Evolutionary conservation across 2,888 invertebrate species (phyloP).

Genomic region (Ptilodon capucinus): DNA sequence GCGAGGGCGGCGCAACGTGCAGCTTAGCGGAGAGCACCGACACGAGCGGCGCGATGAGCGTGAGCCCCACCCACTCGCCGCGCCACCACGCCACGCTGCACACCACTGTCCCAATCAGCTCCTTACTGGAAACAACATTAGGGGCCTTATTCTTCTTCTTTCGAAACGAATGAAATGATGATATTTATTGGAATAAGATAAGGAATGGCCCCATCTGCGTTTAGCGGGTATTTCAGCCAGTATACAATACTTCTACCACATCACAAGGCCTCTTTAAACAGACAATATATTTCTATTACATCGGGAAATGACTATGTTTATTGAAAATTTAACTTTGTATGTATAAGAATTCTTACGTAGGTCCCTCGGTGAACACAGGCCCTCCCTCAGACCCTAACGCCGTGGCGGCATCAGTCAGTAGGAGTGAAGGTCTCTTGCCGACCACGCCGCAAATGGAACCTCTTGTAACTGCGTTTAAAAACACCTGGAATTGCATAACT

Average conservation of each 20-base stretch:
- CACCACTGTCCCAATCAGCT: conserved; percentile 79
- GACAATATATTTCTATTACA: too few relatives aligned
- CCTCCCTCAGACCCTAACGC: conserved; percentile 84
- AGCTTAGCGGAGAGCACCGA: conserved; percentile 71
- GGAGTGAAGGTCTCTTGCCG: conserved; percentile 74
- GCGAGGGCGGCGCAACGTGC: conserved; percentile 52
- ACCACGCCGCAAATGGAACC: conserved; percentile 83
- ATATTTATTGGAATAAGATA: too few relatives aligned
- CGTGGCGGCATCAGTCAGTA: conserved; percentile 83
- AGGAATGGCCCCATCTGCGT: too few relatives aligned
- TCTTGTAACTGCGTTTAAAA: conserved; percentile 80
- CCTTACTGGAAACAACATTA: conserved; percentile 41
- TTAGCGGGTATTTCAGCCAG: too few relatives aligned
- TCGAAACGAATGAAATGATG: too few relatives aligned
- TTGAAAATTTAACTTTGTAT: too few relatives aligned
- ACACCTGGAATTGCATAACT: conserved; percentile 54
- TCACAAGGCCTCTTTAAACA: too few relatives aligned
- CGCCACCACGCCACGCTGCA: conserved; percentile 84
- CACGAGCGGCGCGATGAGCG: conserved; percentile 79
- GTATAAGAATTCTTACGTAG: conserved; percentile 47
- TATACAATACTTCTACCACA: too few relatives aligned
- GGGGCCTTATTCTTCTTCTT: not conserved
- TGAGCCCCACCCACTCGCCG: conserved; percentile 85
- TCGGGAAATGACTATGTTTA: too few relatives aligned
- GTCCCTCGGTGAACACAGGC: conserved; percentile 77